A percentile compares a stretch with the other conserved stretches of the same genome.
phyloP scores from a whole-genome alignment of 2,113 vertebrate genomes.

The Hippocampus abdominalis region DNA sequence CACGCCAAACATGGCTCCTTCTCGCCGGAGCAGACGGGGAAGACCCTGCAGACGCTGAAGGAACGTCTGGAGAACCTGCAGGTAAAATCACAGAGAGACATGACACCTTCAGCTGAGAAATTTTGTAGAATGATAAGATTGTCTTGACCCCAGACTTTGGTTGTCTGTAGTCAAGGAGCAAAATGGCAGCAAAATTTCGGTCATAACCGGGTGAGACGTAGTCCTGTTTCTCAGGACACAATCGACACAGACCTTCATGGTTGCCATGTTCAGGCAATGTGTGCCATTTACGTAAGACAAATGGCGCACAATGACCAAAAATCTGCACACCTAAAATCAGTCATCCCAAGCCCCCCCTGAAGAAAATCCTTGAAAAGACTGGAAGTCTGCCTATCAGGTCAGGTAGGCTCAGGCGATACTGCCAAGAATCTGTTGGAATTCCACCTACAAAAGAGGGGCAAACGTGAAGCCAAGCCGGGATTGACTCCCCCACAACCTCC shows the following conservation, averaged over 20 bases:
- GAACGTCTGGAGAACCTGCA: conserved; percentile 78
- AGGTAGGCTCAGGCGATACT: conserved; percentile 18
- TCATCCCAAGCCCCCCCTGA: background rate
- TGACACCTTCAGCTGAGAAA: background rate
- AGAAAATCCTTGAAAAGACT: background rate
- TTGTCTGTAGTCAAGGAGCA: background rate
- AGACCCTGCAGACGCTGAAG: conserved; percentile 76
- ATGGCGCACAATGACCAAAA: background rate
- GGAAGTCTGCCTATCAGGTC: conserved; percentile 8
- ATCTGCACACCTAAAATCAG: background rate
- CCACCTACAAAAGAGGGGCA: conserved; percentile 33
- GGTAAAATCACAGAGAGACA: conserved; percentile 45
- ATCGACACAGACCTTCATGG: too few relatives aligned
- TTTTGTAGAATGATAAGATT: background rate
- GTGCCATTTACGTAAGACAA: too few relatives aligned
- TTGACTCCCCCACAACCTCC: conserved; percentile 24
- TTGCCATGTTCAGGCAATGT: too few relatives aligned
- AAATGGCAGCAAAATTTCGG: background rate
- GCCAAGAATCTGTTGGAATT: conserved; percentile 30
- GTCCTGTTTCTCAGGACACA: too few relatives aligned
- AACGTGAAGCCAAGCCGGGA: conserved; percentile 30
- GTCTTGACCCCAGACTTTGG: background rate
- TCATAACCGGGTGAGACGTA: background rate
- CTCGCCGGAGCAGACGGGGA: conserved; percentile 72
- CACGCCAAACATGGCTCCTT: conserved; percentile 58